Evolutionary conservation across 53 echinoderm and acorn worm genomes (phyloP).

Genomic region (Temnopleurus reevesii): DNA sequence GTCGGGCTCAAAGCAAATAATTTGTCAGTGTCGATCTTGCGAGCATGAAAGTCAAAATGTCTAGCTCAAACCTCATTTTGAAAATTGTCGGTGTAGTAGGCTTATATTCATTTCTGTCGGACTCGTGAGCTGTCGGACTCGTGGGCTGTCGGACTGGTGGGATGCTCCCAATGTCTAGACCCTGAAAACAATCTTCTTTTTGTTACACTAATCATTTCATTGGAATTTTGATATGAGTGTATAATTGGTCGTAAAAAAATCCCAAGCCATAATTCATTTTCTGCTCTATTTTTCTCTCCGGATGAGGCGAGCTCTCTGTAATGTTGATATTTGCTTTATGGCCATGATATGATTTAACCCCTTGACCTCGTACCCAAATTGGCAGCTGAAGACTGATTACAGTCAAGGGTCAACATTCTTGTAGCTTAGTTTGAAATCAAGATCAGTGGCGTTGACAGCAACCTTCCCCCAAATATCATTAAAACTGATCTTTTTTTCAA

Average conservation of each 20-base stretch:
- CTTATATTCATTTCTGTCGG: too few species aligned
- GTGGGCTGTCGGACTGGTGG: too few species aligned
- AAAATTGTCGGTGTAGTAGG: too few species aligned
- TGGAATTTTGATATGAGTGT: constrained; percentile 20
- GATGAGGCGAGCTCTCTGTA: not conserved
- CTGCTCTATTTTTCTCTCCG: too few species aligned
- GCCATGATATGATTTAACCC: constrained; percentile 41
- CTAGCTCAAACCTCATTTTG: too few species aligned
- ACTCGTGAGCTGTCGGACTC: too few species aligned
- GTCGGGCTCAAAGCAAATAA: too few species aligned
- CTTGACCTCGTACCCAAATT: constrained; percentile 11
- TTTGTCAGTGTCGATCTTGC: too few species aligned
- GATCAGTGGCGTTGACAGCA: not conserved
- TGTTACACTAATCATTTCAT: constrained; percentile 18
- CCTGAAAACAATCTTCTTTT: not conserved
- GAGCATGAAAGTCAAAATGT: too few species aligned
- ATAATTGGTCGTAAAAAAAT: constrained; percentile 40
- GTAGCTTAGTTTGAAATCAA: not conserved
- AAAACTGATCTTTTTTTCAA: not conserved
- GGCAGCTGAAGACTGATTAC: constrained; percentile 54
- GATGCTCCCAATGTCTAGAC: too few species aligned
- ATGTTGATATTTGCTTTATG: not conserved
- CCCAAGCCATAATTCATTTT: constrained; percentile 1
- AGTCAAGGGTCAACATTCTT: constrained; percentile 43
- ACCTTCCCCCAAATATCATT: constrained; percentile 15